Conservation (phyloP, 2,888 invertebrate genomes). For the Pterobdella sp. region DNA sequence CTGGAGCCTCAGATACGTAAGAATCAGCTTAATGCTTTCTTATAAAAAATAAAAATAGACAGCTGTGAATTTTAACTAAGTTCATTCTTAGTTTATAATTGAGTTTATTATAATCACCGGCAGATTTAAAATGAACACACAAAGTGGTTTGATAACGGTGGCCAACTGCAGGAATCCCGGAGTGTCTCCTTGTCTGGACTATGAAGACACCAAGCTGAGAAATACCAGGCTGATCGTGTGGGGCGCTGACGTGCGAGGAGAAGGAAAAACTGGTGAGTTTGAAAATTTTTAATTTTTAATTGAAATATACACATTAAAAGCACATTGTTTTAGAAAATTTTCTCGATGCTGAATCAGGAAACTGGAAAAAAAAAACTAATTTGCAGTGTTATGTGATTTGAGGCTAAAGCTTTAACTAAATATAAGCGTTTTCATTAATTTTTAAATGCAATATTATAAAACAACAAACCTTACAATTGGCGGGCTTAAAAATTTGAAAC, state of each 20-base stretch:
- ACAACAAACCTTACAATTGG: too few relatives aligned
- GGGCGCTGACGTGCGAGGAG: conserved; percentile 38
- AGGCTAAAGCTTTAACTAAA: too few relatives aligned
- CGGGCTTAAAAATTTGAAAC: too few relatives aligned
- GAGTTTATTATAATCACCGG: not conserved
- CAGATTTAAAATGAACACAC: conserved; percentile 59
- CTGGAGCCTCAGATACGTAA: conserved; percentile 41
- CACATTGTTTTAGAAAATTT: too few relatives aligned
- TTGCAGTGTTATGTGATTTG: too few relatives aligned
- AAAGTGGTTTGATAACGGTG: conserved; percentile 76
- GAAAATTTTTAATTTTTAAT: too few relatives aligned
- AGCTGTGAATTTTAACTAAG: not conserved
- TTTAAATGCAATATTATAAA: too few relatives aligned
- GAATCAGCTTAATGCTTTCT: conserved; percentile 56
- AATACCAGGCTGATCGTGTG: conserved; percentile 38
- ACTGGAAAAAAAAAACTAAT: too few relatives aligned
- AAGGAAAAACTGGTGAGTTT: conserved; percentile 26
- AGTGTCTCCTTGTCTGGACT: conserved; percentile 37
- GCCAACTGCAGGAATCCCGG: conserved; percentile 51
- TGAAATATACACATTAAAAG: too few relatives aligned
- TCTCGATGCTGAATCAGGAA: too few relatives aligned
- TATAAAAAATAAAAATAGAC: not conserved
- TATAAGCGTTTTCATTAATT: too few relatives aligned
- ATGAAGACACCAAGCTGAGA: conserved; percentile 34
- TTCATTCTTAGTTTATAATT: too few relatives aligned